These are phyloP conservation scores for Hiodon tergisus DNA, from an alignment of 2,113 vertebrate genomes.

Conservation along the genomic window DNA sequence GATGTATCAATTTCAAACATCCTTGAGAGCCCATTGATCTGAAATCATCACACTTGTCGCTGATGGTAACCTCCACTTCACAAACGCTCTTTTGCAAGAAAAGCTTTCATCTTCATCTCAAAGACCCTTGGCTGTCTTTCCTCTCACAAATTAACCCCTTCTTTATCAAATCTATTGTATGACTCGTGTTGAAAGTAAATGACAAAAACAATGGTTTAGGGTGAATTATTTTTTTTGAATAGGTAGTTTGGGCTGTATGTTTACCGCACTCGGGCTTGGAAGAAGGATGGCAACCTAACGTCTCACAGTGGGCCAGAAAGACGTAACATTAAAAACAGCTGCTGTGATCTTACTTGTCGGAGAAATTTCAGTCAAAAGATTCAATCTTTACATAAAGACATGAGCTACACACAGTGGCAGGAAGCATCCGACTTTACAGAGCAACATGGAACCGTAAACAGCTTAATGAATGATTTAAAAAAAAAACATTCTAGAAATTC, in stretches of 20 bases:
- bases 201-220: no score
- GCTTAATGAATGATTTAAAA: no score
- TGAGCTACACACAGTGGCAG: no score
- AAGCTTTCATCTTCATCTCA: constrained; percentile 2
- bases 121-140: not conserved
- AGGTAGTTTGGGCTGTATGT: not conserved
- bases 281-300: constrained; percentile 11
- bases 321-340: constrained; percentile 23
- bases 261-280: constrained; percentile 6
- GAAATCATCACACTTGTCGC: not conserved
- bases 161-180: not conserved
- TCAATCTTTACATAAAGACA: not conserved
- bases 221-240: no score
- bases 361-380: not conserved
- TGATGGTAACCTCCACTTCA: not conserved
- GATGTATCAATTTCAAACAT: not conserved
- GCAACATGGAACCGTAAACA: no score
- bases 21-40: not conserved
- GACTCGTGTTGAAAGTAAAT: no score
- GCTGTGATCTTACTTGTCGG: constrained; percentile 7
- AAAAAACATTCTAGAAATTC: no score
- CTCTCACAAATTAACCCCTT: not conserved
- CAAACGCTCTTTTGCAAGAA: not conserved
- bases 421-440: no score
- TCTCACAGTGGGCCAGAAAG: not conserved